phyloP scores from a whole-genome alignment of 2,888 invertebrate genomes.

The Oligia fasciuncula region DNA sequence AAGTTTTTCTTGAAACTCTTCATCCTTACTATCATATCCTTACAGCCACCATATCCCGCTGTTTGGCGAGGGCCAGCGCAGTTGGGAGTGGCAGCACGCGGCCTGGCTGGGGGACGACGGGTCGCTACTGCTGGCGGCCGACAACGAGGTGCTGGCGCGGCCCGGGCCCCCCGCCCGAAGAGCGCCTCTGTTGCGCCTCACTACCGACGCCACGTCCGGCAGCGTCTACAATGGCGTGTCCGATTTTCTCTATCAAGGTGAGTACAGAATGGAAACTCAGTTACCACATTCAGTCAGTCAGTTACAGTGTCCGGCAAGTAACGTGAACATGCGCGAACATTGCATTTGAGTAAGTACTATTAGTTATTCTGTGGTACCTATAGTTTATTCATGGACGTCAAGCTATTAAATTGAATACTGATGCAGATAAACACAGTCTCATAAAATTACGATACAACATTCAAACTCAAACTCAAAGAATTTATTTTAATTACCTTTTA shows the following conservation, averaged over 20 bases:
- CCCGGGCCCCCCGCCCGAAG: slow-evolving; percentile 92
- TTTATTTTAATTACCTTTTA: not conserved
- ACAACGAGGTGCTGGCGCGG: slow-evolving; percentile 97
- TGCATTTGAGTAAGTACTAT: not conserved
- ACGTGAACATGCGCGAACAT: not conserved
- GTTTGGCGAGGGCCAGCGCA: slow-evolving; percentile 93
- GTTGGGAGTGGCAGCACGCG: slow-evolving; percentile 94
- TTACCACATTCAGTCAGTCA: not conserved
- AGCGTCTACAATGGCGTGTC: slow-evolving; percentile 97
- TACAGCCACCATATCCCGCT: slow-evolving; percentile 95
- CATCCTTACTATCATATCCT: slow-evolving; percentile 16
- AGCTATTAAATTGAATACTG: not conserved
- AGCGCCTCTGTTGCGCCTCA: slow-evolving; percentile 92
- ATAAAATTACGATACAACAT: not conserved
- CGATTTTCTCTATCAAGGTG: slow-evolving; percentile 99
- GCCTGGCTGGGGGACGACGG: slow-evolving; percentile 95
- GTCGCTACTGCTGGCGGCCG: slow-evolving; percentile 94
- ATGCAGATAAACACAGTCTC: not conserved
- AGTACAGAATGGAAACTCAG: not conserved
- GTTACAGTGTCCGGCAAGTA: not conserved
- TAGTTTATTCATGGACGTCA: not conserved
- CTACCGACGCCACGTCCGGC: slow-evolving; percentile 94
- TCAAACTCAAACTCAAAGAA: not conserved
- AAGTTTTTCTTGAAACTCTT: not conserved
- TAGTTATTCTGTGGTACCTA: no score